These are phyloP conservation scores for Artibeus jamaicensis DNA, from an alignment of 2,797 vertebrate species.

Conservation along the genomic window DNA sequence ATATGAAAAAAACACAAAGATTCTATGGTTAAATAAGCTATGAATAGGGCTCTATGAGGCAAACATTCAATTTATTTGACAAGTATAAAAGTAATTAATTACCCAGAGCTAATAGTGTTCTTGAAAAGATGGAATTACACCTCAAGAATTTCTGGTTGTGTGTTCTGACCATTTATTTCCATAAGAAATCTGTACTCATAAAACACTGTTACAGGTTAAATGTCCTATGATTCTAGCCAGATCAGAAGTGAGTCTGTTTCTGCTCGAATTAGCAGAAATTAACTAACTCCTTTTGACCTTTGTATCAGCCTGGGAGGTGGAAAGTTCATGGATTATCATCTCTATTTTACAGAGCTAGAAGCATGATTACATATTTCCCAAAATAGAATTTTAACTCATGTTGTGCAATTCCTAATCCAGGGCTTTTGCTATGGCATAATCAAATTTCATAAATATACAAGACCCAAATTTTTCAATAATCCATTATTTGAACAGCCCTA, in stretches of 20 bases:
- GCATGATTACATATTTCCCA: neutral
- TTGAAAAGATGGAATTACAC: slow-evolving; percentile 40
- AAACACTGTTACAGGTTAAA: slow-evolving; percentile 28
- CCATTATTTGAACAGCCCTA: neutral
- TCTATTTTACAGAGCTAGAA: neutral
- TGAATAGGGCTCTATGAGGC: neutral
- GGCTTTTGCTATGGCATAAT: neutral
- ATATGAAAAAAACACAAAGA: slow-evolving; percentile 44
- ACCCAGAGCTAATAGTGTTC: neutral
- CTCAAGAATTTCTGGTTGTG: neutral
- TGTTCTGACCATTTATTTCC: slow-evolving; percentile 34
- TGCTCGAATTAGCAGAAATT: slow-evolving; percentile 4
- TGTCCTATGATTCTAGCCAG: neutral
- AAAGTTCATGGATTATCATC: neutral
- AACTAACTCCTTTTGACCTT: slow-evolving; percentile 18
- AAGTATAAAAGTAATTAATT: slow-evolving; percentile 24
- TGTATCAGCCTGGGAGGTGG: neutral
- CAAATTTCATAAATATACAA: slow-evolving; percentile 20
- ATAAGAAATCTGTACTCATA: slow-evolving; percentile 30
- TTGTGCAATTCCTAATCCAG: neutral
- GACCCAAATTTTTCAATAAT: neutral
- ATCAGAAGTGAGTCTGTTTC: slow-evolving; percentile 6
- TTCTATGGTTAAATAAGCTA: slow-evolving; percentile 17
- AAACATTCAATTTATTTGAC: slow-evolving; percentile 30
- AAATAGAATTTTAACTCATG: neutral